Percentiles rank a stretch among this genome's conserved stretches.
phyloP scores from a whole-genome alignment of 2,888 invertebrate genomes.

The Orthonevra nobilis region DNA sequence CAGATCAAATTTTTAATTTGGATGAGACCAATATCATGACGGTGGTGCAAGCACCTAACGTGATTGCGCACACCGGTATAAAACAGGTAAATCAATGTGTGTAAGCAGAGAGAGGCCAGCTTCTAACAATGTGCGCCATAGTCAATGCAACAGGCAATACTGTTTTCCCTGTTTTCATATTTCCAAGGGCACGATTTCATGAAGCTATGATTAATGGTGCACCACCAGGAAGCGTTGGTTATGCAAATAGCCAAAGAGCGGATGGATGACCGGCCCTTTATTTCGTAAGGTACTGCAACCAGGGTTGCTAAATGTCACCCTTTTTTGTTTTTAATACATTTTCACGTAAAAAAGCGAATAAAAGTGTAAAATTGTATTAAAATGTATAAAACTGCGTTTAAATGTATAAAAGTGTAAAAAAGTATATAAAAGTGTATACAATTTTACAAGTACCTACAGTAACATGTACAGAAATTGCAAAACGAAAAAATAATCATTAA shows the following conservation, averaged over 20 bases:
- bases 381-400: too few relatives aligned
- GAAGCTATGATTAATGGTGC: conserved; percentile 36
- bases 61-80: conserved; percentile 59
- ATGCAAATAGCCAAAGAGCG: conserved; percentile 36
- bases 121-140: conserved; percentile 66
- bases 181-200: conserved; percentile 42
- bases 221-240: conserved; percentile 38
- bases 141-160: conserved; percentile 42
- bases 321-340: too few relatives aligned
- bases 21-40: conserved; percentile 69
- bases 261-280: conserved; percentile 60
- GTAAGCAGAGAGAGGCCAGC: conserved; percentile 71
- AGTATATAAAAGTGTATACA: too few relatives aligned
- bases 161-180: conserved; percentile 53
- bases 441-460: too few relatives aligned
- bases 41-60: conserved; percentile 62
- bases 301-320: too few relatives aligned
- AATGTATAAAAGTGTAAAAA: too few relatives aligned
- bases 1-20: conserved; percentile 63
- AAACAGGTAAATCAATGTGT: conserved; percentile 71
- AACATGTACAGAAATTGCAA: too few relatives aligned
- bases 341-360: too few relatives aligned
- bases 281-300: too few relatives aligned
- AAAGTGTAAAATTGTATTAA: too few relatives aligned
- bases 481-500: too few relatives aligned